phyloP scores from a whole-genome alignment of 2,888 invertebrate species.

The Callosobruchus maculatus region DNA sequence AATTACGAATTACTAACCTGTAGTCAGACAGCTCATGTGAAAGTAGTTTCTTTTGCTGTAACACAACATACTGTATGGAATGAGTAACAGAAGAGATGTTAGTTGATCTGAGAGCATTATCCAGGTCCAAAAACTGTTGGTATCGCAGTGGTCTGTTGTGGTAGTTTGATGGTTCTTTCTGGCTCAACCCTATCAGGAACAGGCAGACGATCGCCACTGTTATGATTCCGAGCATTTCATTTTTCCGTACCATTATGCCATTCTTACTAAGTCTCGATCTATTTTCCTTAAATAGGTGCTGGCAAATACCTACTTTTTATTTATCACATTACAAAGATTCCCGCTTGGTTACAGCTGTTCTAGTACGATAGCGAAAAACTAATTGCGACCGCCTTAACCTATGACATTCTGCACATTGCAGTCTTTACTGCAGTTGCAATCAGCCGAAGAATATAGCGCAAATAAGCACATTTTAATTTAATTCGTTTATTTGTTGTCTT shows the following conservation, averaged over 20 bases:
- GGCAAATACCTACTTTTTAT: not conserved
- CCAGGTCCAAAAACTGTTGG: constrained; percentile 21
- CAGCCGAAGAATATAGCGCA: not conserved
- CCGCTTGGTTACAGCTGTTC: not conserved
- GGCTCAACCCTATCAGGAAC: constrained; percentile 31
- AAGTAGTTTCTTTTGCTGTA: constrained; percentile 26
- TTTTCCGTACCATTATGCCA: constrained; percentile 30
- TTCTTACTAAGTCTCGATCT: not conserved
- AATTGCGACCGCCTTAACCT: not conserved
- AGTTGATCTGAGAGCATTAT: constrained; percentile 15
- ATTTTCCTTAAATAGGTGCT: not conserved
- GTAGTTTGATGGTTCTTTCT: constrained; percentile 22
- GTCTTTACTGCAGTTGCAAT: not conserved
- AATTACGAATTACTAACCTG: too few species aligned
- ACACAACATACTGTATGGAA: constrained; percentile 55
- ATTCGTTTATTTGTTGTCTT: not conserved
- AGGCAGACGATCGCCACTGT: constrained; percentile 30
- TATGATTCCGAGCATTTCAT: constrained; percentile 30
- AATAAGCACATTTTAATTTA: not conserved
- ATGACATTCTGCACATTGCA: not conserved
- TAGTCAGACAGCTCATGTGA: constrained; percentile 38
- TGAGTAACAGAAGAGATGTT: constrained; percentile 29
- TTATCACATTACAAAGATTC: not conserved
- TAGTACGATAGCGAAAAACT: not conserved
- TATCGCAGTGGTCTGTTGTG: constrained; percentile 18